Evolutionary conservation across 2,113 vertebrate species (phyloP).

Genomic region (Muntiacus muntjak): DNA sequence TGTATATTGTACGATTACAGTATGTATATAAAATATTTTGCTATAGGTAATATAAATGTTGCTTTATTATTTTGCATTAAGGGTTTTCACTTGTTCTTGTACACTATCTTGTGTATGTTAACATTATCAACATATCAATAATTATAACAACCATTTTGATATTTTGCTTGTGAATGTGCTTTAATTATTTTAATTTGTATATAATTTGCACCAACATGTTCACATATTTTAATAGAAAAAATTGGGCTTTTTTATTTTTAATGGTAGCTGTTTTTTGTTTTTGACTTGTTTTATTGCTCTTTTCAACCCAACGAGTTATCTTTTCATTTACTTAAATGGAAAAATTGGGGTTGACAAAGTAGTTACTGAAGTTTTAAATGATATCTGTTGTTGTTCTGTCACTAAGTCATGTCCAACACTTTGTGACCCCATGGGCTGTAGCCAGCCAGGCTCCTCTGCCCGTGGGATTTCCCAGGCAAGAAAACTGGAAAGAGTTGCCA

Average conservation of each 20-base stretch:
- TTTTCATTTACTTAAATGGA: background rate
- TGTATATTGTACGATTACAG: background rate
- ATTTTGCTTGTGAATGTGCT: background rate
- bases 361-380: background rate
- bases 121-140: background rate
- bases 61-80: background rate
- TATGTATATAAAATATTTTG: background rate
- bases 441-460: background rate
- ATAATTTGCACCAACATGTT: background rate
- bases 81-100: background rate
- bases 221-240: background rate
- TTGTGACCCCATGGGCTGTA: background rate
- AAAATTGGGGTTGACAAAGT: background rate
- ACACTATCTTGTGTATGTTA: background rate
- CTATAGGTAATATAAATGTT: background rate
- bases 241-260: background rate
- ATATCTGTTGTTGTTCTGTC: background rate
- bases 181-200: background rate
- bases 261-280: background rate
- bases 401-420: background rate
- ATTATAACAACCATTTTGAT: background rate
- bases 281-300: background rate
- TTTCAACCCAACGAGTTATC: background rate
- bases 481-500: background rate
- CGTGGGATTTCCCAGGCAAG: background rate